These are phyloP conservation scores for Drosophila ogumai DNA, from an alignment of 1,140 invertebrate genomes.

Conservation along the genomic window DNA sequence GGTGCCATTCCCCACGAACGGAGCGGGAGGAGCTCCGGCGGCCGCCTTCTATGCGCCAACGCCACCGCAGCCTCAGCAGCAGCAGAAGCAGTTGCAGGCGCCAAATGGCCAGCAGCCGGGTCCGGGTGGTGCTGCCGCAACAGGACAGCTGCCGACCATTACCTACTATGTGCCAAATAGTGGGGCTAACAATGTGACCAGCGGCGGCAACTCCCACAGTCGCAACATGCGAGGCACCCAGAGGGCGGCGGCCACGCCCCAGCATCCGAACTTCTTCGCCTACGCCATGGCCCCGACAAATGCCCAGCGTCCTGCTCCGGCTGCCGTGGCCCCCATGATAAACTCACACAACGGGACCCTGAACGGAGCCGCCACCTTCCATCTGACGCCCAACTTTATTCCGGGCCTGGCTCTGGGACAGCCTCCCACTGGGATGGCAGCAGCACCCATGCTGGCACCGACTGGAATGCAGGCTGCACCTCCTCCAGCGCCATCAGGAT, in stretches of 20 bases:
- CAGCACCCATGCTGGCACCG: slow-evolving; percentile 37
- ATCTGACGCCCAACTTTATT: slow-evolving; percentile 41
- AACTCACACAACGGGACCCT: slow-evolving; percentile 43
- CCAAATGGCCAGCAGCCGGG: slow-evolving; percentile 41
- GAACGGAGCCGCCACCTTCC: slow-evolving; percentile 50
- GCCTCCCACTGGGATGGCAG: slow-evolving; percentile 26
- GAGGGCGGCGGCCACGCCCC: slow-evolving; percentile 41
- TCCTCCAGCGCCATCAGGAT: slow-evolving; percentile 19
- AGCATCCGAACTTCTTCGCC: slow-evolving; percentile 49
- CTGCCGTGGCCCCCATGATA: slow-evolving; percentile 55
- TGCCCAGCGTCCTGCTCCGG: slow-evolving; percentile 35
- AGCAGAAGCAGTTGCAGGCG: slow-evolving; percentile 41
- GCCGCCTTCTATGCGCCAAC: slow-evolving; percentile 40
- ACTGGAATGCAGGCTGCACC: slow-evolving; percentile 25
- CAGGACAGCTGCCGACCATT: slow-evolving; percentile 30
- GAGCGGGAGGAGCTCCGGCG: slow-evolving; percentile 22
- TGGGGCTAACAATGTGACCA: slow-evolving; percentile 18
- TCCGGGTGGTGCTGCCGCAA: slow-evolving; percentile 13
- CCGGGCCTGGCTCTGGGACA: slow-evolving; percentile 35
- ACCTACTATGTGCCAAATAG: slow-evolving; percentile 43
- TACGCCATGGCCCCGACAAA: slow-evolving; percentile 39
- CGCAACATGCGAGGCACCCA: slow-evolving; percentile 46
- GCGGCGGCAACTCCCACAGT: slow-evolving; percentile 30
- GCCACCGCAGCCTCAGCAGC: slow-evolving; percentile 25
- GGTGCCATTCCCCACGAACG: slow-evolving; percentile 52